Evolutionary conservation across 1,140 invertebrate genomes (phyloP), one percentile per base, ranked within the genome.

Genomic region (Nasonia vitripennis): DNA sequence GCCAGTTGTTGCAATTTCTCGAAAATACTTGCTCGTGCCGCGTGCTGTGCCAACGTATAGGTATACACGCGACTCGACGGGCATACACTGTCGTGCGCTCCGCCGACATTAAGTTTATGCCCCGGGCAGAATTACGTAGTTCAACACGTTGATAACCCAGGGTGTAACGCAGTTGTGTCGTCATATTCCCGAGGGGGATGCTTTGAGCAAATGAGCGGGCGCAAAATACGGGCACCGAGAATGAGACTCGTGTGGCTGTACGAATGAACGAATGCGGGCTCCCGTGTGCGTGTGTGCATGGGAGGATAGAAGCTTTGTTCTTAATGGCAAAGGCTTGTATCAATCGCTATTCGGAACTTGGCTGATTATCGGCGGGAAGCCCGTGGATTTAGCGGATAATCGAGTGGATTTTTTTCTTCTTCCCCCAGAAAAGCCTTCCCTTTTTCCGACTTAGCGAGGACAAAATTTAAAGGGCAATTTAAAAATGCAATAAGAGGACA

Each of bases 121-220:
- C 27, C 78, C 45, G 48, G 62, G 62, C 77, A 86, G 79, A 89
- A 90, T 89, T 91, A 88, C 86, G 77, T 87, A 89, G 89, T 89
- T 91, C 87, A 89, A 88, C 89, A 87, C 86, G 86, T 87, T 89
- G 89, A 90, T 89, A 90, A 89, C 84, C 71, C 86, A n/a, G 41
- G 45, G 31, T n/a, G 37, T 55, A n/a, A 20, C 11, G 27, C 55
- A 68, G 37, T 34, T 37, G 73, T 34, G 20, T 37, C 31, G 73
- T 74, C 37, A 41, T 34, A 41, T 34, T 37, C 20, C 17, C 37
- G 73, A 9, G 75, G 75, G 75, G 6, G 45, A 31, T n/a, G 17
- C 75, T 78, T 27, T 20, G 41, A 51, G 75, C 37, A 51, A 78
- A 78, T 37, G 41, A 78, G 75, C 75, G 68, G 27, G 27, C 10